phyloP scores from a whole-genome alignment of 2,888 invertebrate genomes.

The Chorisops tibialis region DNA sequence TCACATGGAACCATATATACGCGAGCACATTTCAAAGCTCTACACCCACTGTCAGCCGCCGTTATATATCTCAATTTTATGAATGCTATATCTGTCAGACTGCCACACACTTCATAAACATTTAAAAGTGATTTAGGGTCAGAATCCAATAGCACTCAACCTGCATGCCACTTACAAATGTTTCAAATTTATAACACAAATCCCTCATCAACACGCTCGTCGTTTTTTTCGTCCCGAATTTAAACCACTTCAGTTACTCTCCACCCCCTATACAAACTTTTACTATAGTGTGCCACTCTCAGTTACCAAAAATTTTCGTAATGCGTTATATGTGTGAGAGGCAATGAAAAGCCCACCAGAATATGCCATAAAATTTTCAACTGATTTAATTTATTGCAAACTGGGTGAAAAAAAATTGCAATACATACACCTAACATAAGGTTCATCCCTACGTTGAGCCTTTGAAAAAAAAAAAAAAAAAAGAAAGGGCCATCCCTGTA shows the following conservation, averaged over 20 bases:
- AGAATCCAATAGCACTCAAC: slow-evolving; percentile 24
- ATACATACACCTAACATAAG: slow-evolving; percentile 11
- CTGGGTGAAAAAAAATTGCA: background rate
- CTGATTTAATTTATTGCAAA: slow-evolving; percentile 29
- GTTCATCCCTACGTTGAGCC: no score
- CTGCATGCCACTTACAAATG: slow-evolving; percentile 31
- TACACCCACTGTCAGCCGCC: slow-evolving; percentile 17
- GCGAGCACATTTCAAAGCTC: no score
- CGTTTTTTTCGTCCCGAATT: background rate
- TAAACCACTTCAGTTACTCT: slow-evolving; percentile 6
- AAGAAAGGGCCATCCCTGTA: no score
- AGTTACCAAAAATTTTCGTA: no score
- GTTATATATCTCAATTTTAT: slow-evolving; percentile 32
- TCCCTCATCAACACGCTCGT: slow-evolving; percentile 24
- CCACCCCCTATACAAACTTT: no score
- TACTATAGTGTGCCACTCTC: no score
- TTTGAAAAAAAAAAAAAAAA: background rate
- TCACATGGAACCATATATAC: no score
- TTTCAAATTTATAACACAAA: slow-evolving; percentile 30
- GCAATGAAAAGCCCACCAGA: slow-evolving; percentile 19
- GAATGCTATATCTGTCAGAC: slow-evolving; percentile 31
- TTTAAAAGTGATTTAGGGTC: slow-evolving; percentile 31
- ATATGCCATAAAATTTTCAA: slow-evolving; percentile 29
- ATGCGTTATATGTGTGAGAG: no score
- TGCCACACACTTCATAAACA: slow-evolving; percentile 33